Conservation (phyloP, 1,140 invertebrate species). For the Eubasilissa regina region DNA sequence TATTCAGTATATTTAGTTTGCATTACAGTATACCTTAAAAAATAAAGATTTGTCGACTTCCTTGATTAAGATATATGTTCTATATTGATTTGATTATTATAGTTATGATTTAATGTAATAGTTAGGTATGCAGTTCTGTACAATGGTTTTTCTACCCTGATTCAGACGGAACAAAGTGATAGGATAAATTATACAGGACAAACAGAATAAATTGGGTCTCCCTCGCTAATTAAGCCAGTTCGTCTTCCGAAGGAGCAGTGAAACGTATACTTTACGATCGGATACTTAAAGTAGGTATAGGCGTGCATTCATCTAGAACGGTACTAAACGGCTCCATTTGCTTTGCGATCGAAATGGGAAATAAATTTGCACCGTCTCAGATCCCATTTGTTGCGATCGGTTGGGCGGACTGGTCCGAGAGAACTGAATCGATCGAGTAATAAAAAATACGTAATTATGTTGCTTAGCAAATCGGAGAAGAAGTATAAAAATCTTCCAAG, state of each 20-base stretch:
- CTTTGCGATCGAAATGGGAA: constrained; percentile 24
- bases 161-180: constrained; percentile 9
- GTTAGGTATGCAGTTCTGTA: too few species aligned
- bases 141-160: too few species aligned
- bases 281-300: constrained; percentile 25
- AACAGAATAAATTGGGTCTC: constrained; percentile 45
- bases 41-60: too few species aligned
- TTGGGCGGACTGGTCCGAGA: background rate
- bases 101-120: too few species aligned
- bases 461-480: too few species aligned
- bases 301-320: background rate
- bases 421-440: too few species aligned
- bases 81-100: too few species aligned
- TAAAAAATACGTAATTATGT: too few species aligned
- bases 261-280: constrained; percentile 36
- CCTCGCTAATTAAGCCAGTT: constrained; percentile 42
- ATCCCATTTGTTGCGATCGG: constrained; percentile 10
- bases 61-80: too few species aligned
- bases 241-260: constrained; percentile 11
- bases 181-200: constrained; percentile 42
- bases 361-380: constrained; percentile 9
- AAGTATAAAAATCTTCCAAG: too few species aligned
- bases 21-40: too few species aligned
- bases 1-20: too few species aligned
- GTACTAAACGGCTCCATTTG: constrained; percentile 32